Base-by-base conservation (phyloP, 1,140 invertebrate species). In the Gonioctena quinquepunctata region DNA sequence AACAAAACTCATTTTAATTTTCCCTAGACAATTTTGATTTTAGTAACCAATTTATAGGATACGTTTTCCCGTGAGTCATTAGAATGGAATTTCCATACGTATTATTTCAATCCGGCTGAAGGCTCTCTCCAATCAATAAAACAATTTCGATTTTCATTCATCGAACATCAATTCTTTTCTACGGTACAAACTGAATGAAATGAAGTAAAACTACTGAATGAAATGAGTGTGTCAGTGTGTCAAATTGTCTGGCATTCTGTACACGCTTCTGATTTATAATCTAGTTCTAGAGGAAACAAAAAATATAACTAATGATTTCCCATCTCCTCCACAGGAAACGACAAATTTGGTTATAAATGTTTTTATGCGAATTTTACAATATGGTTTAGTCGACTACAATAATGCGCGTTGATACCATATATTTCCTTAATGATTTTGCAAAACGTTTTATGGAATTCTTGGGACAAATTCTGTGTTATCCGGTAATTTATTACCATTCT, bases 181-280 rank as follows among this genome's bases (percentile, higher is more conserved):
- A 21, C 50, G 18, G 50, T 16, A 16, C n/a, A 22, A 21, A 54
- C 16, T 54, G 50, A 54, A 54, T 54, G 50, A 54, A 54, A 21
- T 18, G 16, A 7, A 18, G 50, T 54, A 54, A 54, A 54, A 18
- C 18, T 21, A 18, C 8, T 54, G 50, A 54, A 54, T 54, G 50
- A 54, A 54, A 54, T 54, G 50, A 54, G 50, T 54, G 33, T 42
- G 50, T 54, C 50, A 54, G 50, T 54, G 18, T 54, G 50, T 54
- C 50, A 54, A 54, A 54, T 54, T 54, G 52, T 54, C 52, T 54
- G 22, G 52, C 52, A 54, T 54, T 7, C 52, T 54, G 52, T 19
- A 23, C 52, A 54, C 52, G 52, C 22, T 18, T 54, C 18, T 54
- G 52, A 54, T 54, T 19, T 54, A 54, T 54, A 54, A 54, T 54